Conservation (phyloP, 1,140 invertebrate species). For the Zaprionus lachaisei region DNA sequence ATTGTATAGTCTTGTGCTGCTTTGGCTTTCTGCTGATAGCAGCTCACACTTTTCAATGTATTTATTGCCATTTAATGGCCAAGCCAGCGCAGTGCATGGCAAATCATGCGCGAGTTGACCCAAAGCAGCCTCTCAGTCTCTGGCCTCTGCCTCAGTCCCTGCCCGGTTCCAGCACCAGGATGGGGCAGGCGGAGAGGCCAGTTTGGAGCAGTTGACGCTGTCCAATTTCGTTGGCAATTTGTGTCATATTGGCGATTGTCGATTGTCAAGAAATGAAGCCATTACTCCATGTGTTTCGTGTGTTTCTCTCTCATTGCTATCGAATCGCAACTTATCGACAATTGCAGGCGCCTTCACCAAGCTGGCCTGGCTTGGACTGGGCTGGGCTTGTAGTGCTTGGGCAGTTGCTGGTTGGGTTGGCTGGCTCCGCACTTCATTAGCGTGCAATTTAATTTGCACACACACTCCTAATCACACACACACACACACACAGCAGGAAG, state of each 20-base stretch:
- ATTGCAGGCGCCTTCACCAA: constrained; percentile 13
- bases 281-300: constrained; percentile 33
- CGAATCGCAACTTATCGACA: constrained; percentile 23
- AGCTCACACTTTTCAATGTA: constrained; percentile 57
- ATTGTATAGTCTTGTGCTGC: neutral
- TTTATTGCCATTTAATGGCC: constrained; percentile 66
- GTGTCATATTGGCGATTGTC: constrained; percentile 66
- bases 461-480: constrained; percentile 9
- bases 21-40: constrained; percentile 41
- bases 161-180: constrained; percentile 1
- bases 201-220: constrained; percentile 16
- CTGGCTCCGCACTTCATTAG: constrained; percentile 69
- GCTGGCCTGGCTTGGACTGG: neutral
- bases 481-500: constrained; percentile 60
- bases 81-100: neutral
- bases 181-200: neutral
- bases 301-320: neutral
- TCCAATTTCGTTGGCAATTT: constrained; percentile 66
- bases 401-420: constrained; percentile 8
- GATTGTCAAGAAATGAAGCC: constrained; percentile 57
- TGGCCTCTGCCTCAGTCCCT: neutral
- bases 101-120: constrained; percentile 55
- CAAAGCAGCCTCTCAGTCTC: constrained; percentile 8
- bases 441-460: constrained; percentile 79
- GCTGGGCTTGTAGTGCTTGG: neutral